Percentiles rank a stretch among this genome's conserved stretches.
Evolutionary conservation across 2,113 vertebrate species (phyloP).

Genomic region (Choloepus hoffmanni): DNA sequence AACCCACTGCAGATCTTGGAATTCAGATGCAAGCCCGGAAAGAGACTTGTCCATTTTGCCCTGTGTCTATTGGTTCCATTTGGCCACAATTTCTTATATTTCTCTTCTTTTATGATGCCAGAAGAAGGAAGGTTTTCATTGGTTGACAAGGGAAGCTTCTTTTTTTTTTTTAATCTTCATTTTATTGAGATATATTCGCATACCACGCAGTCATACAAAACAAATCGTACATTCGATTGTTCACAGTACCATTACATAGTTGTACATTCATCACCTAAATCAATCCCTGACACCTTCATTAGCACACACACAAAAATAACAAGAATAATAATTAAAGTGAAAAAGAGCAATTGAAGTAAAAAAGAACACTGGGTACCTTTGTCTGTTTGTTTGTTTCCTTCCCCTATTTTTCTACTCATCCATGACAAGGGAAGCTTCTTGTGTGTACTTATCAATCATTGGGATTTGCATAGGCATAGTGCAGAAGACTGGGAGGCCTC

Average conservation of each 20-base stretch:
- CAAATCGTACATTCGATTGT: too few species aligned
- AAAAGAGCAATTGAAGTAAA: too few species aligned
- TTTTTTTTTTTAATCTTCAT: neutral
- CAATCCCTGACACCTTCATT: too few species aligned
- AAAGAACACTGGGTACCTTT: too few species aligned
- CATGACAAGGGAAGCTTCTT: neutral
- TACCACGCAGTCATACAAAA: too few species aligned
- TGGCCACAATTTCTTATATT: neutral
- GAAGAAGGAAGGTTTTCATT: slow-evolving; percentile 21
- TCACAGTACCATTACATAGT: too few species aligned
- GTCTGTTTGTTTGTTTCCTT: too few species aligned
- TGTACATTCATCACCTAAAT: too few species aligned
- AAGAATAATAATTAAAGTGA: too few species aligned
- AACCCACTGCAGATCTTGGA: neutral
- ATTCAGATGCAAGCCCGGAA: neutral
- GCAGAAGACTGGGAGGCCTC: neutral
- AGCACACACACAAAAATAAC: too few species aligned
- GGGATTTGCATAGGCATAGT: neutral
- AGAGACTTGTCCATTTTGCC: neutral
- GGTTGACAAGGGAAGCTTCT: neutral
- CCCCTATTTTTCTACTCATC: too few species aligned
- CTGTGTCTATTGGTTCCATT: neutral
- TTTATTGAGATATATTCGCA: neutral
- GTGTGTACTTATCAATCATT: neutral
- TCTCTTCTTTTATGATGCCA: neutral